Percentiles rank a stretch among this genome's conserved stretches.
Evolutionary conservation across 53 echinoderm and acorn worm genomes (phyloP).

Genomic region (Holothuria leucospilota): DNA sequence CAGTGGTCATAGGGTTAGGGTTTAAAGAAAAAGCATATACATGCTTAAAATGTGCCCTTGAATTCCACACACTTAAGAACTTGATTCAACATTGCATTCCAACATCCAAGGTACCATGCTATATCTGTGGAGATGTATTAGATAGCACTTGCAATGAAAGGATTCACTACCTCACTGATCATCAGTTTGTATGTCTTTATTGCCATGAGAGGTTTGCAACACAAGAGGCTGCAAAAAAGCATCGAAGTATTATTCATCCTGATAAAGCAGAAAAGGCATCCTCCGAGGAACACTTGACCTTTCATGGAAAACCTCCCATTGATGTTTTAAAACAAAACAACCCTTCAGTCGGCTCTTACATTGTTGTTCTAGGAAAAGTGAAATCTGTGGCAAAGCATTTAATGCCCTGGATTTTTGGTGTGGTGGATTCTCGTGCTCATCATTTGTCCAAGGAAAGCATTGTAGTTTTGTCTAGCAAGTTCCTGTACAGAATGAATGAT

Average conservation of each 20-base stretch:
- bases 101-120: neutral
- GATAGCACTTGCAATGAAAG: neutral
- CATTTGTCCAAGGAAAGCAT: neutral
- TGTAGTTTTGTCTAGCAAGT: neutral
- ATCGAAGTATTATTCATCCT: neutral
- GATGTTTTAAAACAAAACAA: neutral
- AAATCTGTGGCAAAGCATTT: neutral
- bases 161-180: slow-evolving; percentile 5
- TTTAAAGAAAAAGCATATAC: neutral
- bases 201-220: neutral
- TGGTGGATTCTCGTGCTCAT: no score
- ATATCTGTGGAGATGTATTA: neutral
- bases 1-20: neutral
- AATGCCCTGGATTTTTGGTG: no score
- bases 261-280: neutral
- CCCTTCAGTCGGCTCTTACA: neutral
- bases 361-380: neutral
- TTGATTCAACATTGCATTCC: no score
- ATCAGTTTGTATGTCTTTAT: slow-evolving; percentile 8
- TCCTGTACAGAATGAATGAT: neutral
- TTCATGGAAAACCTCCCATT: neutral
- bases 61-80: neutral
- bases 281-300: neutral
- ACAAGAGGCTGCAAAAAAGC: neutral
- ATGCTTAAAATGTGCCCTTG: neutral